Evolutionary conservation across 64 coral and sea anemone species (phyloP).

Genomic region (Porites australiensis): DNA sequence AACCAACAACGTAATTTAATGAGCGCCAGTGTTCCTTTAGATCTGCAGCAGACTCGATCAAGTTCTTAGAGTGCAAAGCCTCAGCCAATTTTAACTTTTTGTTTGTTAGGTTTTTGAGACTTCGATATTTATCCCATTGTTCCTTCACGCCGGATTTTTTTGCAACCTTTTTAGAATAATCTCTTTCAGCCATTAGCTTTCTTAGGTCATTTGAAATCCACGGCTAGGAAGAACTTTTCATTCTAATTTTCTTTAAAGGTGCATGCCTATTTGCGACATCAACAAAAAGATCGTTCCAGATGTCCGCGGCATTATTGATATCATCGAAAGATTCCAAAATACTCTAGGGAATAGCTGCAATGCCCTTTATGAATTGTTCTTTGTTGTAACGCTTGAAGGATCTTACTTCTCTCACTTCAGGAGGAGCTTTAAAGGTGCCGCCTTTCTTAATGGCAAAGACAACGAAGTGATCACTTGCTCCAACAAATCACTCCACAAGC

Average conservation of each 20-base stretch:
- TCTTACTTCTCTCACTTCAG: constrained; percentile 44
- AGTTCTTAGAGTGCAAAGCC: constrained; percentile 34
- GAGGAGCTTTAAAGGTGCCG: too few relatives aligned
- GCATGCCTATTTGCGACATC: constrained; percentile 69
- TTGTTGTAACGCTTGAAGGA: constrained; percentile 70
- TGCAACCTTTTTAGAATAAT: constrained; percentile 49
- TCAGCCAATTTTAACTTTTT: constrained; percentile 60
- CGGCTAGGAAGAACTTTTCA: constrained; percentile 39
- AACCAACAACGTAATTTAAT: constrained; percentile 11
- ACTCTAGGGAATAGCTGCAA: constrained; percentile 31
- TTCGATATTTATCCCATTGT: constrained; percentile 36
- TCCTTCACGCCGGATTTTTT: constrained; percentile 23
- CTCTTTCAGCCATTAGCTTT: constrained; percentile 58
- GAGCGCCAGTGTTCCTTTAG: constrained; percentile 48
- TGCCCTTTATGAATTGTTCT: constrained; percentile 30
- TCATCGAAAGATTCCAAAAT: constrained; percentile 60
- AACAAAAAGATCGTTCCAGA: constrained; percentile 57
- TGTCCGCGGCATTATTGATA: constrained; percentile 48
- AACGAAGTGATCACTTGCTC: too few relatives aligned
- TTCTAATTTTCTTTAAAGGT: constrained; percentile 34
- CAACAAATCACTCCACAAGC: too few relatives aligned
- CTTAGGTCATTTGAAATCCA: constrained; percentile 44
- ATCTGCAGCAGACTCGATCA: constrained; percentile 46
- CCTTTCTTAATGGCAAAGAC: too few relatives aligned
- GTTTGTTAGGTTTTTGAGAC: constrained; percentile 52